phyloP scores from a whole-genome alignment of 2,888 invertebrate genomes.

The Eulithis testata region DNA sequence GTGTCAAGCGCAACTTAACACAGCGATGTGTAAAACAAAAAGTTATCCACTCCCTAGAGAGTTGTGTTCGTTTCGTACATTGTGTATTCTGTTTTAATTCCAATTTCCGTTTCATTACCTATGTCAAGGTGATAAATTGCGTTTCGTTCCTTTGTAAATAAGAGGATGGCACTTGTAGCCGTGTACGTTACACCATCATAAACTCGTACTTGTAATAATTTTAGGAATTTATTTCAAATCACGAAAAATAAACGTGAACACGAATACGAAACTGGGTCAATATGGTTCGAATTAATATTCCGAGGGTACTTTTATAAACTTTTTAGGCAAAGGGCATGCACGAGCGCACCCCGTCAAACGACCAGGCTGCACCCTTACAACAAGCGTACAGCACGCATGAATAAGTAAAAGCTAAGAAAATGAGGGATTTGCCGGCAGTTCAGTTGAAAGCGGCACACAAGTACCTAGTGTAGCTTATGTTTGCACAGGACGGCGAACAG shows the following conservation, averaged over 20 bases:
- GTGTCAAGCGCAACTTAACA: conserved; percentile 63
- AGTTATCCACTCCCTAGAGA: conserved; percentile 56
- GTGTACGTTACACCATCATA: background rate
- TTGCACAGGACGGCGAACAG: conserved; percentile 51
- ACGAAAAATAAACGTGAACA: conserved; percentile 10
- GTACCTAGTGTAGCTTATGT: conserved; percentile 41
- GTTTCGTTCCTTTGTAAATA: conserved; percentile 29
- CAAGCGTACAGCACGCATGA: conserved; percentile 54
- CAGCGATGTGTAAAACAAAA: conserved; percentile 60
- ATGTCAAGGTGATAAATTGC: conserved; percentile 36
- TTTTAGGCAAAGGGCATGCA: conserved; percentile 31
- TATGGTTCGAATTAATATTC: conserved; percentile 30
- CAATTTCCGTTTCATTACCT: conserved; percentile 47
- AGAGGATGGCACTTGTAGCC: conserved; percentile 11
- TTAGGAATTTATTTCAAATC: conserved; percentile 11
- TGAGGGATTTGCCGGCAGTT: conserved; percentile 61
- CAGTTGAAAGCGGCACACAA: conserved; percentile 58
- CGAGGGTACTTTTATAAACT: conserved; percentile 26
- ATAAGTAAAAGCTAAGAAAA: conserved; percentile 67
- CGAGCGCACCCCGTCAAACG: conserved; percentile 33
- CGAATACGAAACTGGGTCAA: conserved; percentile 23
- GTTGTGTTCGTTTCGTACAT: conserved; percentile 36
- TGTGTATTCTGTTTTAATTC: conserved; percentile 43
- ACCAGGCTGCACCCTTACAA: conserved; percentile 49
- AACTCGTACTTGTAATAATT: conserved; percentile 4